Evolutionary conservation across 53 echinoderm and acorn worm species (phyloP).

Genomic region (Arbacia lixula): DNA sequence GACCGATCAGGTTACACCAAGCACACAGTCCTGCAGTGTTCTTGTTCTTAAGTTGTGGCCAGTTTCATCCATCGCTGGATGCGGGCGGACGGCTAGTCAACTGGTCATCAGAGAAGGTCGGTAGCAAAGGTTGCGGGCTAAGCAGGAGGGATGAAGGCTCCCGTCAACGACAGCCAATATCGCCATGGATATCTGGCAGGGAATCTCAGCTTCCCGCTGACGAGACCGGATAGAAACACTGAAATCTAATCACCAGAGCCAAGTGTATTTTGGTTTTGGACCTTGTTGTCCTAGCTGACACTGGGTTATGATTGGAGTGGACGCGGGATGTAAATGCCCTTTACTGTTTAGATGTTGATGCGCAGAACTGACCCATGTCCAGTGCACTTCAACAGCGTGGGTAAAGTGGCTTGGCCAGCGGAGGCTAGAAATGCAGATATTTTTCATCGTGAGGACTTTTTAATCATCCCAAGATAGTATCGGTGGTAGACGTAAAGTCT

Average conservation of each 20-base stretch:
- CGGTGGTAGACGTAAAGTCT: too few species aligned
- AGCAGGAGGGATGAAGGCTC: slow-evolving; percentile 24
- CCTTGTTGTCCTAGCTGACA: slow-evolving; percentile 35
- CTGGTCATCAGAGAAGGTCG: slow-evolving; percentile 24
- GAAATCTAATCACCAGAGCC: slow-evolving; percentile 12
- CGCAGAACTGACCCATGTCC: neutral
- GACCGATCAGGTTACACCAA: too few species aligned
- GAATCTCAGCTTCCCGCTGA: slow-evolving; percentile 3
- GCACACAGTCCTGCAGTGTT: too few species aligned
- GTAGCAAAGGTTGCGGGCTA: slow-evolving; percentile 10
- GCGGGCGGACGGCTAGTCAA: neutral
- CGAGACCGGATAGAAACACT: neutral
- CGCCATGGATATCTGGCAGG: too few species aligned
- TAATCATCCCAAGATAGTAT: neutral
- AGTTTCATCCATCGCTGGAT: slow-evolving; percentile 15
- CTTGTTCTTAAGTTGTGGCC: slow-evolving; percentile 2
- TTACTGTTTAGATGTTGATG: slow-evolving; percentile 6
- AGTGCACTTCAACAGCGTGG: neutral
- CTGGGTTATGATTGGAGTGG: neutral
- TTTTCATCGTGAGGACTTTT: neutral
- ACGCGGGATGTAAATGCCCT: slow-evolving; percentile 21
- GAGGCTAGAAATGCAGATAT: slow-evolving; percentile 2
- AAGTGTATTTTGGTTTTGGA: slow-evolving; percentile 20
- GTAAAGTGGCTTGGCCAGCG: neutral
- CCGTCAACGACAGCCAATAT: slow-evolving; percentile 39